Evolutionary conservation across 1,140 invertebrate species (phyloP), one percentile per base, ranked within the genome.

Genomic region (Diorhabda carinulata): DNA sequence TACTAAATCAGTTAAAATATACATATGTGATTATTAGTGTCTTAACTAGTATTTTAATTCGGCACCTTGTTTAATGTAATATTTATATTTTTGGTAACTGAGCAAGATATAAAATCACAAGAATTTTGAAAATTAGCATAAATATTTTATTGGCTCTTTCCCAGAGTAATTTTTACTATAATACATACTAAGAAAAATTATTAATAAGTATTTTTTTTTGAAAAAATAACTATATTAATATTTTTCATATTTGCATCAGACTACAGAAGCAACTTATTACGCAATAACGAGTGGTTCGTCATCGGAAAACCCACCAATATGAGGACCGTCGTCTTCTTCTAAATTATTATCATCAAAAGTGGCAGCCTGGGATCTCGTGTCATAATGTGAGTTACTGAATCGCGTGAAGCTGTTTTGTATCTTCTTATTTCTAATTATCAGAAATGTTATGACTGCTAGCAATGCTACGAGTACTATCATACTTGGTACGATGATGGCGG

Each of bases 271-370:
- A 52, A 52, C 3, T 52, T 52, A 60, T 69, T 85, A 96, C 70
- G 94, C 93, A 82, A 96, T 91, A 70, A 97, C 93, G 72, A 97
- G 83, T 62, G 95, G 95, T 81, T 97, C 95, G 81, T 96, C 94
- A 80, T 97, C 95, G 0, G 94, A 94, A 82, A 96, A 96, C 41
- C 94, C 93, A 81, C 90, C 87, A 76, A 96, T 95, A 77, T 92
- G 88, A 9, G 94, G 94, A 74, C 90, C 89, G 76, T 95, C 93
- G 77, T 89, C 89, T 77, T 95, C 93, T 78, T 88, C 88, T 68
- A 91, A 79, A 73, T 88, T 86, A 78, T 91, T 88, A 64, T 87
- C 87, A 47, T 87, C 89, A 78, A 97, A 93, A 61, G 92, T 94
- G 7, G 94, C 92, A 73, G 93, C 90, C 61, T 91, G 93, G 56